These are phyloP conservation scores for Eupsittula cactorum DNA, from an alignment of 2,113 vertebrate species.

Conservation along the genomic window DNA sequence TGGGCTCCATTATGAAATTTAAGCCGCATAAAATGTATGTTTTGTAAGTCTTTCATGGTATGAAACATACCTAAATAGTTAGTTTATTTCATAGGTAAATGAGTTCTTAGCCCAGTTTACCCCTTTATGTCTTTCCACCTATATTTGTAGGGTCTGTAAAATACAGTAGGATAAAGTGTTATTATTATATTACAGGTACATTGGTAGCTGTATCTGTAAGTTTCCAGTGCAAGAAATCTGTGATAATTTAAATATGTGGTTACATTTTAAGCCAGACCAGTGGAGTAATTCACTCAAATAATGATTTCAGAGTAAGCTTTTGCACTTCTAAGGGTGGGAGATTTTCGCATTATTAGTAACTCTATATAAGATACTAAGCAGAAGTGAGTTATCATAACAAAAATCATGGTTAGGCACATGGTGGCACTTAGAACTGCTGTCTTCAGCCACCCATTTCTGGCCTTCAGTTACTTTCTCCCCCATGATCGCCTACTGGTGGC, in stretches of 20 bases:
- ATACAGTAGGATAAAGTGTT: neutral
- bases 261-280: neutral
- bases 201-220: neutral
- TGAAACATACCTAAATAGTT: neutral
- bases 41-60: neutral
- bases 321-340: neutral
- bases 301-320: neutral
- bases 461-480: neutral
- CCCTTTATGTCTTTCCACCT: neutral
- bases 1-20: neutral
- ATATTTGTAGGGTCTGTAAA: neutral
- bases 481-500: neutral
- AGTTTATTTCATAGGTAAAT: neutral
- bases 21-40: neutral
- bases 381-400: neutral
- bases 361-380: neutral
- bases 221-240: neutral
- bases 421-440: neutral
- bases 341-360: neutral
- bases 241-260: accelerated
- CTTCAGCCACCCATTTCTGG: neutral
- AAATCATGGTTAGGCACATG: neutral
- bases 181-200: neutral
- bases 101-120: neutral
- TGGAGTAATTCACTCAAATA: neutral